Conservation (phyloP, 2,113 vertebrate genomes). For the Sorex araneus region DNA sequence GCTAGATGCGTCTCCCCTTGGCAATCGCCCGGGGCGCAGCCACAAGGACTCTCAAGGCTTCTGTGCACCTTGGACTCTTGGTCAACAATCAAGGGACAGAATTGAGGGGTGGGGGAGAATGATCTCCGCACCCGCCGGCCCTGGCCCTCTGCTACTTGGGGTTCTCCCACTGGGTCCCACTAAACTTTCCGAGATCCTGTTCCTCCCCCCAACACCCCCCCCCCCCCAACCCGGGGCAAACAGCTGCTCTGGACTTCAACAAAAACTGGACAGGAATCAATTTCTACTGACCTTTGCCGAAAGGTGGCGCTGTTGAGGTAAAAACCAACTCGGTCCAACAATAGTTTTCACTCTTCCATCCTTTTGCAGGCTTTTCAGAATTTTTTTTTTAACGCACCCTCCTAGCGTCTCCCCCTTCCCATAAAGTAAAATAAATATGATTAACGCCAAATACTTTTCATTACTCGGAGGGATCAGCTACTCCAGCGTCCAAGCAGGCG, state of each 20-base stretch:
- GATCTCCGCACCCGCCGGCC: not conserved
- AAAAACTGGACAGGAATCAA: conserved; percentile 81
- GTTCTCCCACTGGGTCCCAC: not conserved
- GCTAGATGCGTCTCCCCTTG: not conserved
- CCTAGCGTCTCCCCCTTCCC: conserved; percentile 59
- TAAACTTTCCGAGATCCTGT: conserved; percentile 24
- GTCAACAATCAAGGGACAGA: not conserved
- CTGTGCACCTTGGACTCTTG: not conserved
- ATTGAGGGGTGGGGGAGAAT: too few relatives aligned
- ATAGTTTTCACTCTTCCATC: conserved; percentile 79
- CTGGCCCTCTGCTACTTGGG: not conserved
- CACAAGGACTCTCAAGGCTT: not conserved
- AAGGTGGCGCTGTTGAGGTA: conserved; percentile 98
- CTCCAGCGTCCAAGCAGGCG: conserved; percentile 55
- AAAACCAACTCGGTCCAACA: conserved; percentile 82
- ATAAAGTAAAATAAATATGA: conserved; percentile 79
- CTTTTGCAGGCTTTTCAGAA: conserved; percentile 71
- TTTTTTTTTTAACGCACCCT: conserved; percentile 48
- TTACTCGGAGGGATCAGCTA: conserved; percentile 69
- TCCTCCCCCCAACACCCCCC: not conserved
- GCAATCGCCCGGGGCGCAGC: not conserved
- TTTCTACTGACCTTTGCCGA: conserved; percentile 90
- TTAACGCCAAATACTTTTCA: conserved; percentile 77
- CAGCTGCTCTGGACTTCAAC: conserved; percentile 40
- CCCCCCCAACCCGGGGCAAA: not conserved